Percentiles rank a stretch among this genome's conserved stretches.
Evolutionary conservation across 2,888 invertebrate genomes (phyloP).

Genomic region (Drosophila anomelani): DNA sequence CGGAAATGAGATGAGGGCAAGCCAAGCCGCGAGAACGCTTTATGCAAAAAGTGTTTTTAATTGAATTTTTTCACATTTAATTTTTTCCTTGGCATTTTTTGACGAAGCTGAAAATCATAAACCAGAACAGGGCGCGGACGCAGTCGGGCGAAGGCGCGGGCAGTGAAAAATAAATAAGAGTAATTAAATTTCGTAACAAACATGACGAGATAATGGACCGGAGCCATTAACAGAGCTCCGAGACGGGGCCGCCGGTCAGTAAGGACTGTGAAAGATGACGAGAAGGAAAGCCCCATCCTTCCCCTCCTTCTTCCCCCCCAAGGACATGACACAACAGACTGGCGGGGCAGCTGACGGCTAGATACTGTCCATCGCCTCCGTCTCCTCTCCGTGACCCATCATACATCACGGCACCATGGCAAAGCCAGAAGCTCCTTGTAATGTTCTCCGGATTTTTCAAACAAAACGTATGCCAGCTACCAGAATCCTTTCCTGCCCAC

Average conservation of each 20-base stretch:
- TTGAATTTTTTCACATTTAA: conserved; percentile 73
- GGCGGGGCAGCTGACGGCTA: conserved; percentile 37
- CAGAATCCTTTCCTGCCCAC: conserved; percentile 48
- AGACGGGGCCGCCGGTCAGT: conserved; percentile 51
- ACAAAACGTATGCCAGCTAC: conserved; percentile 52
- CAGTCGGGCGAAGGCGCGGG: conserved; percentile 29
- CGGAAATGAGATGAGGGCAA: conserved; percentile 18
- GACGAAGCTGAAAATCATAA: conserved; percentile 75
- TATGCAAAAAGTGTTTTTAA: conserved; percentile 74
- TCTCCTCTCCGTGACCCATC: conserved; percentile 13
- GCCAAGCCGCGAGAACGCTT: conserved; percentile 44
- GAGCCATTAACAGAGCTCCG: conserved; percentile 80
- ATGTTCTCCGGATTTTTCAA: conserved; percentile 57
- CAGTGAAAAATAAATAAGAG: conserved; percentile 82
- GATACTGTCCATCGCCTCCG: background rate
- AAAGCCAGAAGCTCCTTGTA: conserved; percentile 43
- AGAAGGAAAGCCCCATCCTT: conserved; percentile 38
- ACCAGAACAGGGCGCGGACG: conserved; percentile 30
- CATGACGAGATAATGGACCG: conserved; percentile 84
- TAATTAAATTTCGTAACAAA: conserved; percentile 84
- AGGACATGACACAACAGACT: conserved; percentile 15
- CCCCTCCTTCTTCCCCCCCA: background rate
- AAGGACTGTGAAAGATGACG: conserved; percentile 64
- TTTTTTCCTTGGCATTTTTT: conserved; percentile 72
- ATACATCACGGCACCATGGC: conserved; percentile 43